Evolutionary conservation across 2,113 vertebrate genomes (phyloP), one percentile per base, ranked within the genome.

Genomic region (Grantiella picta): DNA sequence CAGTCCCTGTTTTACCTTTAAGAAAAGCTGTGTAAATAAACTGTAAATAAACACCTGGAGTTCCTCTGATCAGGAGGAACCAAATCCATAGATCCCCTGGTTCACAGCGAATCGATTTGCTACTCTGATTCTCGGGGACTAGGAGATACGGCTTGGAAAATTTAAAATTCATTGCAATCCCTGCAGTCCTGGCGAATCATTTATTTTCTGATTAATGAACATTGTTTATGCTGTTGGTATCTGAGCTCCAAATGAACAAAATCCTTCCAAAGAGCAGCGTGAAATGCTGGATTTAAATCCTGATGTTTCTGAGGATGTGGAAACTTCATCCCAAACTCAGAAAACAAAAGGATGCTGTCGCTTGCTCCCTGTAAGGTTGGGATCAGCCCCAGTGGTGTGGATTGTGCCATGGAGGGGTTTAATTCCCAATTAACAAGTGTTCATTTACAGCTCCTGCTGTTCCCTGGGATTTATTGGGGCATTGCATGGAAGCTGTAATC

Each of bases 401-500:
- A 6, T 49, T 63, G 76, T 69, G 5, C 38, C 18, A 4, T 6
- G 6, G 21, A 8, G 79, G 71, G 22, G 16, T n/a, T 78, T n/a
- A 35, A 12, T 40, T 69, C 56, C 53, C 33, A 35, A 44, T 63
- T 78, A 64, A 19, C 73, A 44, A 61, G 81, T 60, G 72, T 14
- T 33, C 27, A 2, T 65, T 63, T 57, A 24, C 0, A 7, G 38
- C 44, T 73, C 69, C 86, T 24, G 45, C 89, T 83, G 63, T 21
- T 69, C 10, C 0, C 0, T 44, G 49, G 65, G 60, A 42, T 57
- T 17, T 31, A 9, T 16, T 23, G 29, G 21, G 10, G 75, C 5
- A 18, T 17, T 31, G 22, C 31, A 5, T 3, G 45, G 71, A 28
- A 86, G 76, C 45, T 77, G 59, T 18, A 23, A 61, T 83, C 59